phyloP scores from a whole-genome alignment of 2,113 vertebrate species.

The Amphiprion ocellaris region DNA sequence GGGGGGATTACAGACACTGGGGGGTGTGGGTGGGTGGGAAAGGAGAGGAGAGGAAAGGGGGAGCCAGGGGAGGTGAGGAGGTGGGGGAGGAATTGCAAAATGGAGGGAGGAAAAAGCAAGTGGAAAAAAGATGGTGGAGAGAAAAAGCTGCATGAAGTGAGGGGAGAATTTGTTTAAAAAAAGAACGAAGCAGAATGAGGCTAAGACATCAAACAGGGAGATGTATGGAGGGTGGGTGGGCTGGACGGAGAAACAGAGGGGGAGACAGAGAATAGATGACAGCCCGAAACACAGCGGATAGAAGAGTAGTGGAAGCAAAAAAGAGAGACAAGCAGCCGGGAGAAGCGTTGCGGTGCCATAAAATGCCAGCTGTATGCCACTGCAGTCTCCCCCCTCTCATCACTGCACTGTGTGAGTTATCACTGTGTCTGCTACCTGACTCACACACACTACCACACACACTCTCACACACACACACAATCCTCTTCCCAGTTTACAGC shows the following conservation, averaged over 20 bases:
- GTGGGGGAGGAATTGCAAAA: slow-evolving; percentile 26
- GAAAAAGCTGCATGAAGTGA: slow-evolving; percentile 3
- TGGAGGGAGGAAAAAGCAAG: slow-evolving; percentile 3
- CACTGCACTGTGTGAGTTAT: slow-evolving; percentile 60
- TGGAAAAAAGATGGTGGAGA: slow-evolving; percentile 15
- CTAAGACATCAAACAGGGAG: neutral
- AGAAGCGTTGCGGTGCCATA: slow-evolving; percentile 60
- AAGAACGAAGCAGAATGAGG: slow-evolving; percentile 7
- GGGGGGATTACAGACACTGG: slow-evolving; percentile 37
- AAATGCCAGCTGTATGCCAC: slow-evolving; percentile 76
- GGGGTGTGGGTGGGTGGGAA: neutral
- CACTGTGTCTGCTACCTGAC: slow-evolving; percentile 56
- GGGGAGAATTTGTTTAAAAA: neutral
- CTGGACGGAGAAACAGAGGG: too few species aligned
- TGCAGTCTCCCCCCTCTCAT: slow-evolving; percentile 70
- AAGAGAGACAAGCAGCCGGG: slow-evolving; percentile 20
- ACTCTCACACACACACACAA: neutral
- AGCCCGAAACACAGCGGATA: slow-evolving; percentile 3
- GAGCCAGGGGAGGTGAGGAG: neutral
- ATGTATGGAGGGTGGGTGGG: neutral
- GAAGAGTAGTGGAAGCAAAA: slow-evolving; percentile 40
- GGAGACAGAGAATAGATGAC: slow-evolving; percentile 11
- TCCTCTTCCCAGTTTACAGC: slow-evolving; percentile 56
- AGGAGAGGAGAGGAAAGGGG: neutral
- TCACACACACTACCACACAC: slow-evolving; percentile 14